phyloP scores from a whole-genome alignment of 1,140 invertebrate genomes.

The Nephila pilipes region DNA sequence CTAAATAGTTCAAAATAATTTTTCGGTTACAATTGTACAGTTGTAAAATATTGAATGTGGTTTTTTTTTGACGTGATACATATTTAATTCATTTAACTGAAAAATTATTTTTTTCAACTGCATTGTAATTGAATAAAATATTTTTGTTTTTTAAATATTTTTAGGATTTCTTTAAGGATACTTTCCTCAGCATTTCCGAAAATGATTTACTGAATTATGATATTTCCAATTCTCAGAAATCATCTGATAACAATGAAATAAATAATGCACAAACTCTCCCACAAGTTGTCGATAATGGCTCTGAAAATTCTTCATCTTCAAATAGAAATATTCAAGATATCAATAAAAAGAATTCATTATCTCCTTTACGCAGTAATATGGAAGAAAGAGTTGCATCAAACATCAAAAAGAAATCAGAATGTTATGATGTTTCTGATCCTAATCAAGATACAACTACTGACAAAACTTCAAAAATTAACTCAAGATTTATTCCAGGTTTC shows the following conservation, averaged over 20 bases:
- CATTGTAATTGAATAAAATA: no score
- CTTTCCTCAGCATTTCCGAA: slow-evolving; percentile 55
- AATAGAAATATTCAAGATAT: neutral
- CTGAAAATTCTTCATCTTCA: neutral
- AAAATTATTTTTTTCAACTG: neutral
- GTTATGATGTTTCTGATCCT: neutral
- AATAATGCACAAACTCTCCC: neutral
- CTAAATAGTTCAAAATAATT: no score
- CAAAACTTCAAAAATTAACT: neutral
- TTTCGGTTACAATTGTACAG: no score
- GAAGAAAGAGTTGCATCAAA: neutral
- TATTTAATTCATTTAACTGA: neutral
- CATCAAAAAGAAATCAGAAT: neutral
- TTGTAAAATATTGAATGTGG: no score
- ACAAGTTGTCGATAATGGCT: neutral
- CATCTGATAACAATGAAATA: neutral
- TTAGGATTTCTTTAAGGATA: slow-evolving; percentile 47
- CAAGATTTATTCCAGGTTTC: slow-evolving; percentile 57
- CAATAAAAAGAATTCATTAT: neutral
- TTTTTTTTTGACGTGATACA: neutral
- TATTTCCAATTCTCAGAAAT: neutral
- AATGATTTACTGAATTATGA: neutral
- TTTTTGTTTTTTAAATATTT: neutral
- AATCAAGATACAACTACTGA: neutral
- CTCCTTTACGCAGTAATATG: neutral